Percentiles rank a stretch among this genome's conserved stretches.
phyloP scores from a whole-genome alignment of 2,888 invertebrate species.

The Acanthosepion lycidas region DNA sequence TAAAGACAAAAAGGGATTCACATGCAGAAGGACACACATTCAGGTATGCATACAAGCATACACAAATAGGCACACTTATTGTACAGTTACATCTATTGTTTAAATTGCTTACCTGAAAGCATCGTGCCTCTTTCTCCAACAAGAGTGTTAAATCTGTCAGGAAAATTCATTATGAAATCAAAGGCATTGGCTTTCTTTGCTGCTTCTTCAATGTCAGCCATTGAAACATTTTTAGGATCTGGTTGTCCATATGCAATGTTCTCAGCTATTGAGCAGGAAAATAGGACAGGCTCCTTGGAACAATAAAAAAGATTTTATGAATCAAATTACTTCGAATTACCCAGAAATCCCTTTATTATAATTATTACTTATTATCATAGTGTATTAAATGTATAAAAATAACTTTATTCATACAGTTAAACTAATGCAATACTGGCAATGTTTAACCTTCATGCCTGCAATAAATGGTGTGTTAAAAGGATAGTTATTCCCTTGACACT shows the following conservation, averaged over 20 bases:
- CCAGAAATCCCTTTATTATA: too few species aligned
- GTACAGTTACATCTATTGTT: background rate
- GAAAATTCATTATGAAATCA: conserved; percentile 82
- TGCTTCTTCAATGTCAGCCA: conserved; percentile 79
- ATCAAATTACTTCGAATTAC: too few species aligned
- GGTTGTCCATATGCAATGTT: conserved; percentile 85
- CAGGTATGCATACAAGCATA: background rate
- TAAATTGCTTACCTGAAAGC: conserved; percentile 83
- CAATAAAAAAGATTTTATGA: background rate
- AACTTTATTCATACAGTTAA: too few species aligned
- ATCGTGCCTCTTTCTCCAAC: conserved; percentile 93
- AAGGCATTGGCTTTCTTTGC: conserved; percentile 88
- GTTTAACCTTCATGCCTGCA: too few species aligned
- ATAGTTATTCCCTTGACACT: too few species aligned
- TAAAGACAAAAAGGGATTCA: too few species aligned
- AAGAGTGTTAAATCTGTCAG: conserved; percentile 85
- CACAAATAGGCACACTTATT: background rate
- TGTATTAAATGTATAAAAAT: too few species aligned
- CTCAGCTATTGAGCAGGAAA: conserved; percentile 90
- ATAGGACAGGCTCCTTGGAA: conserved; percentile 89
- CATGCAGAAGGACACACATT: too few species aligned
- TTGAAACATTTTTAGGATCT: conserved; percentile 75
- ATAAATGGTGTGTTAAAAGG: too few species aligned
- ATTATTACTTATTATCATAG: too few species aligned
- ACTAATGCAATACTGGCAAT: too few species aligned